Conservation (phyloP, 2,888 invertebrate species). For the Acanthopleura granulata region DNA sequence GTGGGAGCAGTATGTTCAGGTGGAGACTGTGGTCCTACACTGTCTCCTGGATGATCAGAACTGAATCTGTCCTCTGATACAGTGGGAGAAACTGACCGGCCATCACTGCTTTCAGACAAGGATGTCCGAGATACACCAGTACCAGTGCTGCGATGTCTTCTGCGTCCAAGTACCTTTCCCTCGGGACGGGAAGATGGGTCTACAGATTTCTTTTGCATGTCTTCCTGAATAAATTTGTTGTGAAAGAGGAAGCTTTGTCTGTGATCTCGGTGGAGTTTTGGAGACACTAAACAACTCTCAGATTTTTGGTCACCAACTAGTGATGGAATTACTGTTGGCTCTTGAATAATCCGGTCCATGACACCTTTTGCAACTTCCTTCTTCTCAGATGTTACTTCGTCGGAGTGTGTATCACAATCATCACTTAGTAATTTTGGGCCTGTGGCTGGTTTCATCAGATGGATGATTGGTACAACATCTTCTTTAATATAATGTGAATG, state of each 20-base stretch:
- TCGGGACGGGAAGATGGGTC: background rate
- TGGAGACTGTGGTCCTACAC: background rate
- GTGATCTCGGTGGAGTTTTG: background rate
- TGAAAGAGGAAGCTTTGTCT: constrained; percentile 6
- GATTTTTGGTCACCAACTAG: background rate
- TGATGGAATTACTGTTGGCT: background rate
- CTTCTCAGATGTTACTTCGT: no score
- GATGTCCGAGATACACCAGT: background rate
- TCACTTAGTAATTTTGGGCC: no score
- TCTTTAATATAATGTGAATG: background rate
- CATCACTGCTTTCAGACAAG: background rate
- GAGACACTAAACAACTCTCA: background rate
- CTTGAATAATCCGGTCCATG: background rate
- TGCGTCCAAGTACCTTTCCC: background rate
- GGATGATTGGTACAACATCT: background rate
- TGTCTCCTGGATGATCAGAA: background rate
- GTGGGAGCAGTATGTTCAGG: background rate
- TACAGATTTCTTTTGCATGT: background rate
- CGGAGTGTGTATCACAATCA: no score
- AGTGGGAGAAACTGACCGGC: background rate
- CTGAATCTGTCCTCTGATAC: background rate
- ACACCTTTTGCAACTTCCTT: background rate
- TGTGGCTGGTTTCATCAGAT: no score
- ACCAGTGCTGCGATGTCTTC: background rate
- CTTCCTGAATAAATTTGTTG: constrained; percentile 10